Evolutionary conservation across 2,797 vertebrate genomes (phyloP).

Genomic region (Scolopax rusticola): DNA sequence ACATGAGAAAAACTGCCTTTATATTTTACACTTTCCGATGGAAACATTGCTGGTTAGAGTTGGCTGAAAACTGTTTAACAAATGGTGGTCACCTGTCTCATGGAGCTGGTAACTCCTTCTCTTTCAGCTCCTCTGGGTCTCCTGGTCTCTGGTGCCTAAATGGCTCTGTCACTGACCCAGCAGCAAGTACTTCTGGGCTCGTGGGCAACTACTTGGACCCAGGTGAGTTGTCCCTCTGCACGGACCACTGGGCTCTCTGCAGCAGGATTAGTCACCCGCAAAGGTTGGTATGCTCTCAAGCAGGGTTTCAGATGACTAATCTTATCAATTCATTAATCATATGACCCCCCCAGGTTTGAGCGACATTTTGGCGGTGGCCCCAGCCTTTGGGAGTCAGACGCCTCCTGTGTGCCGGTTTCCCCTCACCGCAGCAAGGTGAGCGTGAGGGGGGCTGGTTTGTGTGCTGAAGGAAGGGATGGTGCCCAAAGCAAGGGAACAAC

Average conservation of each 20-base stretch:
- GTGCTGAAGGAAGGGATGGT: background rate
- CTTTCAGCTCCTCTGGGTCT: background rate
- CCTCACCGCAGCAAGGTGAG: too few species aligned
- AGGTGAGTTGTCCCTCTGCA: background rate
- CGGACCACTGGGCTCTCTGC: background rate
- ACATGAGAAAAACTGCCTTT: background rate
- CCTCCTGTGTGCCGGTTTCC: too few species aligned
- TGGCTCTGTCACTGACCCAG: too few species aligned
- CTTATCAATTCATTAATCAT: background rate
- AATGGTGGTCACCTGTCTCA: background rate
- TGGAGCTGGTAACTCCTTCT: background rate
- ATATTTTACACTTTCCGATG: background rate
- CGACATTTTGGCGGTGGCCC: slow-evolving; percentile 18
- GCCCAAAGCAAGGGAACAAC: background rate
- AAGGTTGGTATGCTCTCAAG: background rate
- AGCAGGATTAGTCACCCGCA: background rate
- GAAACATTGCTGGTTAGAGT: background rate
- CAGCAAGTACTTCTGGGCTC: background rate
- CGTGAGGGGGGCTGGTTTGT: background rate
- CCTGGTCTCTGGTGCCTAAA: too few species aligned
- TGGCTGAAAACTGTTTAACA: background rate
- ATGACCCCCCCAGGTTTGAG: slow-evolving; percentile 1
- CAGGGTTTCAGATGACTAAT: slow-evolving; percentile 18
- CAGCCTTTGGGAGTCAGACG: background rate
- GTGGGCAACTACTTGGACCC: background rate